These are phyloP conservation scores for Altica lythri DNA, from an alignment of 2,888 invertebrate species.

Conservation along the genomic window DNA sequence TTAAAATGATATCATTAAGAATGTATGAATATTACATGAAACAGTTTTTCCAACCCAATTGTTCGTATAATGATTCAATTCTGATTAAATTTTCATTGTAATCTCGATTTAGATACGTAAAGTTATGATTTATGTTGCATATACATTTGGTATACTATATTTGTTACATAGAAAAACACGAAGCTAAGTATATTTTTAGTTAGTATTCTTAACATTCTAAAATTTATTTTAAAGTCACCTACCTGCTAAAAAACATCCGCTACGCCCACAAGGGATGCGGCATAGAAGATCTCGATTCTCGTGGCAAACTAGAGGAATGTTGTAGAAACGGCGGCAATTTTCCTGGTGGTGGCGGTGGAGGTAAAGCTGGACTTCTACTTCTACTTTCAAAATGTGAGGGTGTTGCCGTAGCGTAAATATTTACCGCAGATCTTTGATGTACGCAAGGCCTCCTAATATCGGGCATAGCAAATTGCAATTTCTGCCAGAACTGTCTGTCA, in stretches of 20 bases:
- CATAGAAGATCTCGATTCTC: slow-evolving; percentile 61
- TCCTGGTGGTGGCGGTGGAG: slow-evolving; percentile 65
- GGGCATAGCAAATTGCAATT: slow-evolving; percentile 89
- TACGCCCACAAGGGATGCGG: slow-evolving; percentile 81
- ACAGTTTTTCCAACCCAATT: too few species aligned
- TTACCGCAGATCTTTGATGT: slow-evolving; percentile 70
- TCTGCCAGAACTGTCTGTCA: slow-evolving; percentile 96
- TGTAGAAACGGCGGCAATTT: slow-evolving; percentile 62
- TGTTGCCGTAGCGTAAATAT: slow-evolving; percentile 71
- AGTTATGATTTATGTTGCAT: too few species aligned
- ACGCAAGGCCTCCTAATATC: slow-evolving; percentile 70
- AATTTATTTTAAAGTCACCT: too few species aligned
- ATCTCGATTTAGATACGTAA: too few species aligned
- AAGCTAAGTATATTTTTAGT: too few species aligned
- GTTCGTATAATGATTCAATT: too few species aligned
- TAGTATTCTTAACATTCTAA: too few species aligned
- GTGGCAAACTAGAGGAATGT: slow-evolving; percentile 59
- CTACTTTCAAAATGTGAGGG: slow-evolving; percentile 58
- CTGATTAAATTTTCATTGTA: too few species aligned
- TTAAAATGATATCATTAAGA: too few species aligned
- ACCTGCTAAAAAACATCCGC: slow-evolving; percentile 66
- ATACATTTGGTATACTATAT: too few species aligned
- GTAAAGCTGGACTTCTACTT: slow-evolving; percentile 66
- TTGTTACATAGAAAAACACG: too few species aligned
- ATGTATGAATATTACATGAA: too few species aligned